Evolutionary conservation across 2,888 invertebrate genomes (phyloP).

Genomic region (Chydorus sphaericus): DNA sequence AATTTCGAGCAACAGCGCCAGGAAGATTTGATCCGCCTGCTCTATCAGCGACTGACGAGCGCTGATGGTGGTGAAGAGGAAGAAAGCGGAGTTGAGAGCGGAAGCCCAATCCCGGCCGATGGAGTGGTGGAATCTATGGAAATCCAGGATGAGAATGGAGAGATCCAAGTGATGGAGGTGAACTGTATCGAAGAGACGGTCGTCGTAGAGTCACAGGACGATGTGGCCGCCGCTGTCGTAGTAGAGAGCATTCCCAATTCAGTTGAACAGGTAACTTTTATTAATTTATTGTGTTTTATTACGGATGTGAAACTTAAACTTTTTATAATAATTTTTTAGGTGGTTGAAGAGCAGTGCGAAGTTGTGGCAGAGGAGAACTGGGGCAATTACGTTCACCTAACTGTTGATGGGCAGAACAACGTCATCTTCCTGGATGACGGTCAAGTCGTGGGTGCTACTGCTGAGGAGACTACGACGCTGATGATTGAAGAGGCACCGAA

Average conservation of each 20-base stretch:
- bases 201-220: neutral
- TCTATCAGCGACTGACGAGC: conserved; percentile 9
- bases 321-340: neutral
- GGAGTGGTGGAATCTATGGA: neutral
- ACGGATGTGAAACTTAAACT: neutral
- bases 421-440: conserved; percentile 10
- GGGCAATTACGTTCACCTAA: neutral
- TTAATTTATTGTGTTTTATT: neutral
- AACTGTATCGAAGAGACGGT: neutral
- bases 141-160: neutral
- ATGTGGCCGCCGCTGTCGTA: conserved; percentile 9
- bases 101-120: conserved; percentile 5
- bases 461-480: neutral
- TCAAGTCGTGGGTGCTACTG: neutral
- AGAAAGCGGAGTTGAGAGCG: neutral
- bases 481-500: neutral
- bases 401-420: conserved; percentile 9
- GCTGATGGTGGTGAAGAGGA: neutral
- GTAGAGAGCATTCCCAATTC: conserved; percentile 6
- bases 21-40: conserved; percentile 6
- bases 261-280: conserved; percentile 2
- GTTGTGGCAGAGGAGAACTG: neutral
- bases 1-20: conserved; percentile 9
- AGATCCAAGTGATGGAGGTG: neutral
- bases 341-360: conserved; percentile 8